Percentiles rank a stretch among this genome's conserved stretches.
phyloP scores from a whole-genome alignment of 2,888 invertebrate genomes.

The Carterocephalus palaemon region DNA sequence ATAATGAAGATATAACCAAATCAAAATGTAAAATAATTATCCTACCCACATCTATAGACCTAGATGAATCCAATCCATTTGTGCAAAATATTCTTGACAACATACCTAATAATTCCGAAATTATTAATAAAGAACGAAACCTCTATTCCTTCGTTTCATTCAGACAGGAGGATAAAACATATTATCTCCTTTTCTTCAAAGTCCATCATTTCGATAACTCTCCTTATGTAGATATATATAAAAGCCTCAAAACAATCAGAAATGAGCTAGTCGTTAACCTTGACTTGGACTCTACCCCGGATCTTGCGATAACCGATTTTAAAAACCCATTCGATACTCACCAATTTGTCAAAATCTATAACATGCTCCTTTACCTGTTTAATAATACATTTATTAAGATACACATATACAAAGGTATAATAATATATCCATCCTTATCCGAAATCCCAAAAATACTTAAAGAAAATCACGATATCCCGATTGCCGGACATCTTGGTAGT shows the following conservation, averaged over 20 bases:
- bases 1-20: slow-evolving; percentile 17
- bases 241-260: too few relatives aligned
- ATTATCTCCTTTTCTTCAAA: slow-evolving; percentile 23
- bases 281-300: too few relatives aligned
- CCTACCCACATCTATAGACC: slow-evolving; percentile 21
- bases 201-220: slow-evolving; percentile 24
- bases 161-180: slow-evolving; percentile 16
- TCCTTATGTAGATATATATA: too few relatives aligned
- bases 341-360: slow-evolving; percentile 24
- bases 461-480: too few relatives aligned
- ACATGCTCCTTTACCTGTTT: slow-evolving; percentile 9
- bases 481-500: slow-evolving; percentile 3
- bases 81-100: slow-evolving; percentile 17
- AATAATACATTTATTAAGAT: neutral
- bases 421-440: slow-evolving; percentile 1
- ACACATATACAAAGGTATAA: slow-evolving; percentile 7
- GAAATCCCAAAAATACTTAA: slow-evolving; percentile 10
- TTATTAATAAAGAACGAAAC: slow-evolving; percentile 18
- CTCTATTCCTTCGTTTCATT: slow-evolving; percentile 13
- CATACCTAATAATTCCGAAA: slow-evolving; percentile 6
- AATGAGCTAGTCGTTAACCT: too few relatives aligned
- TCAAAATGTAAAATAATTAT: slow-evolving; percentile 11
- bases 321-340: slow-evolving; percentile 23
- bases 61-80: slow-evolving; percentile 24
- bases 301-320: slow-evolving; percentile 24